Evolutionary conservation across 1,140 invertebrate genomes (phyloP).

Genomic region (Atta texana): DNA sequence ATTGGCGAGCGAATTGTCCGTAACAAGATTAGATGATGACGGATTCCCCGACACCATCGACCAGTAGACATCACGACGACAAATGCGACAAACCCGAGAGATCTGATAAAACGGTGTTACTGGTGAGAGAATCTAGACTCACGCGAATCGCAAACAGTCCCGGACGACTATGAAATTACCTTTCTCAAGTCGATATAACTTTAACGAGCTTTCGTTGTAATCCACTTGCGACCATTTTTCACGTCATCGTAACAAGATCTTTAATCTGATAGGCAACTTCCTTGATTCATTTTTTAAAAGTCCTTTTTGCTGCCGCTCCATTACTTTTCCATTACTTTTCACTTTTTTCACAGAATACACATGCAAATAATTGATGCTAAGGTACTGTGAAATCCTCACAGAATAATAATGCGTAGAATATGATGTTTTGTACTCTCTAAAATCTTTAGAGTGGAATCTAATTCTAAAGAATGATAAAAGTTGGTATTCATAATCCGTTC

Average conservation of each 20-base stretch:
- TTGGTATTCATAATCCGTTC: too few species aligned
- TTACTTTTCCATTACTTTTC: not conserved
- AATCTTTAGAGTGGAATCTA: too few species aligned
- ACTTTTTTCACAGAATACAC: not conserved
- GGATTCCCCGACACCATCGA: constrained; percentile 81
- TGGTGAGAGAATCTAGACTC: constrained; percentile 74
- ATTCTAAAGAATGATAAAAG: too few species aligned
- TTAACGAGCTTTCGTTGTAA: constrained; percentile 23
- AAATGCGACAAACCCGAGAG: constrained; percentile 78
- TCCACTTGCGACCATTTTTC: constrained; percentile 17
- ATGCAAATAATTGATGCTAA: not conserved
- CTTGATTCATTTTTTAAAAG: constrained; percentile 7
- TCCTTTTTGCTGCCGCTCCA: too few species aligned
- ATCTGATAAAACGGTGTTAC: constrained; percentile 72
- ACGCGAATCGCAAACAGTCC: not conserved
- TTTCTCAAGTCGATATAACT: not conserved
- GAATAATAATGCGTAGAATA: not conserved
- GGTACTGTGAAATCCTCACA: not conserved
- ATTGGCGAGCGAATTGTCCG: constrained; percentile 63
- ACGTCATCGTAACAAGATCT: constrained; percentile 26
- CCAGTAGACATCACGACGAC: constrained; percentile 78
- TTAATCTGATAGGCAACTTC: not conserved
- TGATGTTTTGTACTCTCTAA: not conserved
- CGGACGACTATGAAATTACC: not conserved
- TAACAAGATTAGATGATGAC: constrained; percentile 80